A percentile compares a stretch with the other conserved stretches of the same genome.
Evolutionary conservation across 23 tunicate genomes (phyloP).

Genomic region (Botrylloides violaceus): DNA sequence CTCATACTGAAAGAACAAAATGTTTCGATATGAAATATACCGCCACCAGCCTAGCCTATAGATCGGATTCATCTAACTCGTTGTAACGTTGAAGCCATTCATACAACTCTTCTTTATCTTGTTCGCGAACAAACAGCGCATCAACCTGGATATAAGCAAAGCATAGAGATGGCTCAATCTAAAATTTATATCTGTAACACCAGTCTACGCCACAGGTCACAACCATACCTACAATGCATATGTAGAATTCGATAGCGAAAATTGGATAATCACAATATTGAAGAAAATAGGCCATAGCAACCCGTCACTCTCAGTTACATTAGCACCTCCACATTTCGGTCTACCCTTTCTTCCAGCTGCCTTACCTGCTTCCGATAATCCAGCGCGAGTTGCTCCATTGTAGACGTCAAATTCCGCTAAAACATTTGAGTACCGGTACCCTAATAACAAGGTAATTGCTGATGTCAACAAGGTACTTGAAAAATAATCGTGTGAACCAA

Average conservation of each 20-base stretch:
- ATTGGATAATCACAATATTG: neutral
- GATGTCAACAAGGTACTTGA: neutral
- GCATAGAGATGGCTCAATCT: neutral
- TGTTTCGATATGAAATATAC: neutral
- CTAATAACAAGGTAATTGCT: neutral
- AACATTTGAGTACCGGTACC: neutral
- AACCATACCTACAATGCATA: neutral
- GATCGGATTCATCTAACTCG: slow-evolving; percentile 3
- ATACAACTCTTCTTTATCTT: slow-evolving; percentile 12
- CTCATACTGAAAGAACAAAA: neutral
- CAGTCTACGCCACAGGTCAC: neutral
- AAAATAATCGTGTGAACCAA: neutral
- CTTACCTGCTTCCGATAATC: slow-evolving; percentile 16
- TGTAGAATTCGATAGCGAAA: no score
- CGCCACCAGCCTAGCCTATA: neutral
- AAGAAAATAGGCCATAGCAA: neutral
- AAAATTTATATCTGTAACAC: neutral
- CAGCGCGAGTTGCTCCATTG: slow-evolving; percentile 25
- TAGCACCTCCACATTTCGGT: no score
- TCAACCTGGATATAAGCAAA: slow-evolving; percentile 2
- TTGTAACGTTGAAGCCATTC: slow-evolving; percentile 6
- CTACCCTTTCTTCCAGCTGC: no score
- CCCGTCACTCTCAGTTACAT: no score
- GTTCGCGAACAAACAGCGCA: neutral
- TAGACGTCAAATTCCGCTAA: neutral